These are phyloP conservation scores for Drosophila hamatofila DNA, from an alignment of 2,888 invertebrate genomes.

Conservation along the genomic window DNA sequence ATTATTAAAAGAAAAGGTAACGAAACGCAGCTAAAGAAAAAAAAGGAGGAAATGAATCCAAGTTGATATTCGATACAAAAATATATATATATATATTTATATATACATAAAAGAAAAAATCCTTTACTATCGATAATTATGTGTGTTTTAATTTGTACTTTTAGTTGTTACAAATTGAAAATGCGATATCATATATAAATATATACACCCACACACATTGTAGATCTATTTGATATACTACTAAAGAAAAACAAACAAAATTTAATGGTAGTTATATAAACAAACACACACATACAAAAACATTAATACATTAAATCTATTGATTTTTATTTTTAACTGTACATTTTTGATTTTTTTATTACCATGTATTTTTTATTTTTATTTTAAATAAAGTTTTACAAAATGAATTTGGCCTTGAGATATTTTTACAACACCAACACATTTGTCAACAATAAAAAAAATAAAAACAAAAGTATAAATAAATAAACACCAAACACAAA, in stretches of 20 bases:
- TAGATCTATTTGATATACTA: slow-evolving; percentile 50
- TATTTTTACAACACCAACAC: slow-evolving; percentile 23
- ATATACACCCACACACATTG: slow-evolving; percentile 44
- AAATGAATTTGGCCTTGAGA: slow-evolving; percentile 61
- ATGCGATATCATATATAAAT: slow-evolving; percentile 66
- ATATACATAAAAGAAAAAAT: slow-evolving; percentile 43
- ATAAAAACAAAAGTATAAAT: no score
- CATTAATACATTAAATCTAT: slow-evolving; percentile 64
- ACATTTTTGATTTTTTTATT: slow-evolving; percentile 78
- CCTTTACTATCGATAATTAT: slow-evolving; percentile 66
- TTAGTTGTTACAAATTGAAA: slow-evolving; percentile 69
- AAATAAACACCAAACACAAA: slow-evolving; percentile 14
- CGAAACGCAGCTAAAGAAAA: slow-evolving; percentile 31
- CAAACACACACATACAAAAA: slow-evolving; percentile 32
- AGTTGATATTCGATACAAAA: slow-evolving; percentile 64
- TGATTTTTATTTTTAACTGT: slow-evolving; percentile 76
- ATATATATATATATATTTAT: slow-evolving; percentile 32
- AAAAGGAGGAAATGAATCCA: slow-evolving; percentile 22
- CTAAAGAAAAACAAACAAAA: slow-evolving; percentile 42
- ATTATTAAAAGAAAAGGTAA: slow-evolving; percentile 47
- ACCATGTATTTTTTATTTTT: slow-evolving; percentile 75
- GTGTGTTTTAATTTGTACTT: slow-evolving; percentile 71
- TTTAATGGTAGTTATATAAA: slow-evolving; percentile 34
- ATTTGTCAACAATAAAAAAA: slow-evolving; percentile 12
- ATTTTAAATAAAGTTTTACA: slow-evolving; percentile 79